Base-by-base conservation (phyloP, 2,888 invertebrate genomes). In the Euplagia quadripunctaria region DNA sequence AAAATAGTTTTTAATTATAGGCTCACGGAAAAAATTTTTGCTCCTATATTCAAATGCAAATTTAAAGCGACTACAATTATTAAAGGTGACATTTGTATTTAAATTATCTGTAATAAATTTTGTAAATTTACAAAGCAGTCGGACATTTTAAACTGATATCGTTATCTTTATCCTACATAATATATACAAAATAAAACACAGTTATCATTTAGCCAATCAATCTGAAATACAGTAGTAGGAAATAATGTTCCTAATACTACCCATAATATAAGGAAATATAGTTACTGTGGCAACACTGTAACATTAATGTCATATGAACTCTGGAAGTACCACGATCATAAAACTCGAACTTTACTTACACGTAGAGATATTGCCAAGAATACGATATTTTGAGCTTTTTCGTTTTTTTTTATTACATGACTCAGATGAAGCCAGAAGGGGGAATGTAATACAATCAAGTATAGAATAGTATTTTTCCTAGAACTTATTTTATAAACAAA, bases 241-340 rank as follows among this genome's bases (percentile, higher is more conserved):
- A 55, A 9, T 9, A 20, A 20, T 4, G 3, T n/a, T 20, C n/a
- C 9, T 20, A 43, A 68, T 68, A 46, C 68, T 61, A 68, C 68
- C 75, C 69, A 20, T 20, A 69, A 66, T 52, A 4, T 6, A 14
- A 43, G 72, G 17, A 74, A 71, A 74, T 31, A 17, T 64, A 1
- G 9, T 31, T 3, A 43, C 0, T 52, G 49, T 82, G 85, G 89
- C 86, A 89, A 87, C 89, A 88, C 80, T 83, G 31, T 16, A 20
- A 55, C 58, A 63, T 67, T 52, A 67, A 70, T 74, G 74, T 78
- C 79, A 77, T 69, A 71, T 51, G 49, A 31, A 41, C 55, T 71
- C 51, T 61, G 68, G 71, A 6, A 42, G 4, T 71, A 82, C 82
- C 68, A 81, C 3, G 72, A 31, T 20, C n/a, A 0, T 46, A 9